phyloP scores from a whole-genome alignment of 2,797 vertebrate genomes.

The Chrysocyon brachyurus region DNA sequence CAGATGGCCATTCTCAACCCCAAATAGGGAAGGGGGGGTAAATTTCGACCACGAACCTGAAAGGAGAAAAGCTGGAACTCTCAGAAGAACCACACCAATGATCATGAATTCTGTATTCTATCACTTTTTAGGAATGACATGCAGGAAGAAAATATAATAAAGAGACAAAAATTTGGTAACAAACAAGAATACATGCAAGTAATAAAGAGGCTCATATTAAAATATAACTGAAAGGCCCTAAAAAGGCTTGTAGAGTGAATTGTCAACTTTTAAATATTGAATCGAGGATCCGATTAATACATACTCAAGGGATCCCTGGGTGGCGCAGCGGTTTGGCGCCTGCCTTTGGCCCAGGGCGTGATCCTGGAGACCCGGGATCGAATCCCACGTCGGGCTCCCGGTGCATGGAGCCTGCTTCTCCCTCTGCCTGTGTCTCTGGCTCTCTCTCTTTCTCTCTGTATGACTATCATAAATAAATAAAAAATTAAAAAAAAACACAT shows the following conservation, averaged over 20 bases:
- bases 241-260: background rate
- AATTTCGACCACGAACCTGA: background rate
- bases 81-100: conserved; percentile 7
- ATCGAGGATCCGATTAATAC: conserved; percentile 22
- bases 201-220: background rate
- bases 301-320: too few relatives aligned
- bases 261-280: background rate
- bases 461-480: too few relatives aligned
- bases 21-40: background rate
- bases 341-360: too few relatives aligned
- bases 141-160: conserved; percentile 39
- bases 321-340: too few relatives aligned
- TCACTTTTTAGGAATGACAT: conserved; percentile 26
- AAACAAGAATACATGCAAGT: conserved; percentile 1
- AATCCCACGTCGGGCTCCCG: too few relatives aligned
- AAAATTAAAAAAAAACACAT: too few relatives aligned
- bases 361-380: too few relatives aligned
- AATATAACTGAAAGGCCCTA: background rate
- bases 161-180: background rate
- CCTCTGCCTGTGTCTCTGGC: too few relatives aligned
- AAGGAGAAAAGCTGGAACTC: conserved; percentile 43
- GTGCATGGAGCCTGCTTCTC: too few relatives aligned
- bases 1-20: background rate
- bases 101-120: background rate
- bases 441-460: too few relatives aligned